These are phyloP conservation scores for Bubalus kerabau DNA, from an alignment of 2,113 vertebrate genomes.

Conservation along the genomic window DNA sequence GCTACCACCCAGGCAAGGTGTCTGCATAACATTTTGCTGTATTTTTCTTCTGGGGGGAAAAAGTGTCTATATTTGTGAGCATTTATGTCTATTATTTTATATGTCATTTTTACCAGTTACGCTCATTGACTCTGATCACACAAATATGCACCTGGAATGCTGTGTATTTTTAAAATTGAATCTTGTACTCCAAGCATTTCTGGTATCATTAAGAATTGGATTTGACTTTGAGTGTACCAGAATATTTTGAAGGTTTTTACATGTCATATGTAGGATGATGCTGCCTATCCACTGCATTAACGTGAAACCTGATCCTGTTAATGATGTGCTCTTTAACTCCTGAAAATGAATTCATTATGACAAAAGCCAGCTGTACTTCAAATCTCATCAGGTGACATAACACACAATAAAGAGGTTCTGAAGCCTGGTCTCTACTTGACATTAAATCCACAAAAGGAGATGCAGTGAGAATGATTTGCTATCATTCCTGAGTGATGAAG, in stretches of 20 bases:
- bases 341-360: background rate
- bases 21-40: background rate
- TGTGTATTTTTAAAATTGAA: background rate
- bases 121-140: background rate
- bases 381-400: background rate
- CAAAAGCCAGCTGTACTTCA: background rate
- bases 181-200: background rate
- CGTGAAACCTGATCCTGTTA: background rate
- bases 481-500: background rate
- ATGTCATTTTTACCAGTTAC: background rate
- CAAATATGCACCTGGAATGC: background rate
- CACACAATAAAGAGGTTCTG: background rate
- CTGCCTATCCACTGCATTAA: fast-evolving
- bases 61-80: background rate
- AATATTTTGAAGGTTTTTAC: background rate
- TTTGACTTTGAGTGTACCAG: background rate
- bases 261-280: background rate
- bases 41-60: background rate
- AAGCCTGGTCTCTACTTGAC: background rate
- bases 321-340: background rate
- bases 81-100: background rate
- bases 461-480: background rate
- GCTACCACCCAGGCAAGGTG: background rate
- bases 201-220: background rate
- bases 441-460: background rate